Evolutionary conservation across 64 coral and sea anemone species (phyloP), one percentile per base, ranked within the genome.

Genomic region (Stichodactyla mertensii): DNA sequence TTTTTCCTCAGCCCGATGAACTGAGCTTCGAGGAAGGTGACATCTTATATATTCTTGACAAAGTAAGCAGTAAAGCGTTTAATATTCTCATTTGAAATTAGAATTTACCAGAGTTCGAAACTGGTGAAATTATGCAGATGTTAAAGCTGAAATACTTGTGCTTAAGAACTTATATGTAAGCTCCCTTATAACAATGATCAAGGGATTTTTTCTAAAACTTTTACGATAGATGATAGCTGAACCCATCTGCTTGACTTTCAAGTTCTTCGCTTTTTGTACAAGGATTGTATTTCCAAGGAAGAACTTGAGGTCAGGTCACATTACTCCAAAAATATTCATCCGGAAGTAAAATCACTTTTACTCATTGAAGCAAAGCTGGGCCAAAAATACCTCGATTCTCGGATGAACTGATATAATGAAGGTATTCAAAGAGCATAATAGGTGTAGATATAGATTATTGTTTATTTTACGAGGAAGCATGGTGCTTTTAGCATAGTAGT

Each of bases 21-120:
- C 84, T 99, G 61, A 92, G 93, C 64, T 99, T 99, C 22, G 97
- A 99, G 71, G 97, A 99, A 93, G 97, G 97, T 20, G 97, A 99
- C 78, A 95, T 99, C 88, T 77, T 99, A 10, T 99, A 99, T 59
- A 99, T 99, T 69, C 88, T 95, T 55, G 93, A 99, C 55, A 95
- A 90, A 92, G 97, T 99, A 86, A 93, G 7, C 15, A 67, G 62
- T 57, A 55, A 15, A 18, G 15, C 20, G 28, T 5, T 79, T 79
- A 2, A 28, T 22, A 19, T 52, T 54, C 15, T 52, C 9, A 54
- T 18, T 53, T 16, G 16, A 2, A 19, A 16, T 55, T 53, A 14
- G 0, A 9, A n/a, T 31, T 74, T 74, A 11, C 10, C 27, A 8
- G 24, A 74, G 62, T 66, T 74, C 69, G 69, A 74, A 74, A 74